These are phyloP conservation scores for Loris lydekkerianus DNA, from an alignment of 2,797 vertebrate genomes.

Conservation along the genomic window DNA sequence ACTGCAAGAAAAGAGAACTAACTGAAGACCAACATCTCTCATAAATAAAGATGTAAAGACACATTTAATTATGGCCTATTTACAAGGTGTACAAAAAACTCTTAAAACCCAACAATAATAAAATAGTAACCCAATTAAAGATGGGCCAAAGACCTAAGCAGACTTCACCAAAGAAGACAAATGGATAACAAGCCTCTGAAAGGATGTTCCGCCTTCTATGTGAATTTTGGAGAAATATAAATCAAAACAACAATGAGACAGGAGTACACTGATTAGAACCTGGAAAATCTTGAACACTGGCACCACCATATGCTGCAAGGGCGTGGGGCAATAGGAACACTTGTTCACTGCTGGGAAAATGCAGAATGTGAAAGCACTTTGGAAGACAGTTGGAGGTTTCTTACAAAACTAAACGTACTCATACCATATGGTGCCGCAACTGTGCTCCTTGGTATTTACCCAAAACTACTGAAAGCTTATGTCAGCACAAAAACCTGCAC, in stretches of 20 bases:
- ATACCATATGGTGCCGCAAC: background rate
- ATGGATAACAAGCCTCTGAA: background rate
- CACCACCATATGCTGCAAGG: no score
- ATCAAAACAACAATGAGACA: background rate
- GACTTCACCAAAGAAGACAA: background rate
- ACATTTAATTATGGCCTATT: background rate
- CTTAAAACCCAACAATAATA: background rate
- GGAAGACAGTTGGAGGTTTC: background rate
- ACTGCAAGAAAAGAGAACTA: background rate
- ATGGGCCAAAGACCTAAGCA: background rate
- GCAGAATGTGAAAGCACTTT: background rate
- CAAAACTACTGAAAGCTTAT: background rate
- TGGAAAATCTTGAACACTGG: background rate
- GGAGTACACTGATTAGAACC: background rate
- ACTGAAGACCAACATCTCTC: background rate
- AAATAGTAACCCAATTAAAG: background rate
- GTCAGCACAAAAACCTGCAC: background rate
- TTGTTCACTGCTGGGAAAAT: background rate
- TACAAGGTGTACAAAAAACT: background rate
- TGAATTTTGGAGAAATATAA: background rate
- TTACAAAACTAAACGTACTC: background rate
- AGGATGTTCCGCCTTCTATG: background rate
- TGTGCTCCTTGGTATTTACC: background rate
- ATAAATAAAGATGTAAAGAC: background rate
- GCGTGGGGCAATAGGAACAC: background rate